A percentile compares a stretch with the other conserved stretches of the same genome.
phyloP scores from a whole-genome alignment of 2,113 vertebrate species.

The Gasterosteus aculeatus region DNA sequence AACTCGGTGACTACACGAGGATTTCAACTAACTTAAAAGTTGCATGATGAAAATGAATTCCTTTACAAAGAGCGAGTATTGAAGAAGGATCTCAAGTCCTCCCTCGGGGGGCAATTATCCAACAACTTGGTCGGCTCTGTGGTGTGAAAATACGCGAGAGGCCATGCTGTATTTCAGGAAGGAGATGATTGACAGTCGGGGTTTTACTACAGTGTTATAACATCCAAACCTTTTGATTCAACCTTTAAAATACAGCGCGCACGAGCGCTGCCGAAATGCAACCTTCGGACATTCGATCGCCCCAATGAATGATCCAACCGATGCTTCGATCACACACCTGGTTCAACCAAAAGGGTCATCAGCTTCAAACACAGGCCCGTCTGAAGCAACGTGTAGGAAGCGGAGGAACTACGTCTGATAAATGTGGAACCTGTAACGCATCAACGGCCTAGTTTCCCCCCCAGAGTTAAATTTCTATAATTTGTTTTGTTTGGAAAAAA shows the following conservation, averaged over 20 bases:
- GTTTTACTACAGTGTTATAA: not conserved
- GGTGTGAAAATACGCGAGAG: slow-evolving; percentile 19
- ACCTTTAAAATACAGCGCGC: not conserved
- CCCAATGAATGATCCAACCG: not conserved
- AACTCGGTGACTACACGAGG: not conserved
- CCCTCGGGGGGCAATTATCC: not conserved
- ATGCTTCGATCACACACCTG: not conserved
- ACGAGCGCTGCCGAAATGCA: not conserved
- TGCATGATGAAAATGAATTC: too few relatives aligned
- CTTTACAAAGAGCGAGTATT: not conserved
- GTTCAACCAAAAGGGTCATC: not conserved
- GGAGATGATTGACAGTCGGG: slow-evolving; percentile 17
- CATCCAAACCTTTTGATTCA: not conserved
- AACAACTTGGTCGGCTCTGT: not conserved
- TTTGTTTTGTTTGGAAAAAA: slow-evolving; percentile 8
- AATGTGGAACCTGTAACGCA: not conserved
- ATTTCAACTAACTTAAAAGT: too few relatives aligned
- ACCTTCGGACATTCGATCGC: not conserved
- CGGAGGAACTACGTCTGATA: too few relatives aligned
- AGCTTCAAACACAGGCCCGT: not conserved
- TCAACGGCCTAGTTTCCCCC: slow-evolving; percentile 5
- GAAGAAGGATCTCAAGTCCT: not conserved
- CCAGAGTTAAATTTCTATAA: slow-evolving; percentile 16
- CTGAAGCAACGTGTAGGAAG: not conserved
- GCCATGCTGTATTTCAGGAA: not conserved